Evolutionary conservation across 2,113 vertebrate species (phyloP), one percentile per base, ranked within the genome.

Genomic region (Pseudois nayaur): DNA sequence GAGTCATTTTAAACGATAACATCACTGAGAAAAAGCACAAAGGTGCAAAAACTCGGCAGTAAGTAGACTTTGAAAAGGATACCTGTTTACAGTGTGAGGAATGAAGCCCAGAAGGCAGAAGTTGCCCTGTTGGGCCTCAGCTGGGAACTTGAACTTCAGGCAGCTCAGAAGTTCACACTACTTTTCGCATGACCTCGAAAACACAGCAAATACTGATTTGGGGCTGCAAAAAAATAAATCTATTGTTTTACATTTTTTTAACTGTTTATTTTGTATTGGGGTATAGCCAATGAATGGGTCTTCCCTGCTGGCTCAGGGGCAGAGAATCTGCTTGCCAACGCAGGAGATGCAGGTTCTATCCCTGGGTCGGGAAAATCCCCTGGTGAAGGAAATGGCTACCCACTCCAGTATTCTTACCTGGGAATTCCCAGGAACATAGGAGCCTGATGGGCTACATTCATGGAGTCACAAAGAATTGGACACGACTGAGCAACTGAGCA

Each of bases 111-210:
- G 94, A 23, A 0, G 12, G 31, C 19, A 5, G 23, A 33, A 25
- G 27, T 27, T 3, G 0, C 15, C 48, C 8, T 0, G 55, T 10
- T 23, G 43, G 2, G 1, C 33, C 21, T 10, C 62, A 52, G 31
- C 74, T n/a, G 36, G 87, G 33, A n/a, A 33, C 0, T 0, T 21
- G 62, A 78, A 14, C 25, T 15, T 29, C 3, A 3, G 27, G 55
- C 17, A 8, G 9, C 23, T n/a, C 55, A 11, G 21, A 3, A 4
- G 3, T 5, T 10, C 27, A 50, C 0, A 9, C 40, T 6, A 48
- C 27, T 36, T n/a, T 19, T 17, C 0, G 1, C 21, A 25, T 1
- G 36, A 31, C 48, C 7, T 8, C 1, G 0, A 55, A 74, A 36
- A 25, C 3, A 1, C 25, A 3, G 52, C 2, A 3, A 8, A 31